phyloP scores from a whole-genome alignment of 2,113 vertebrate species.

The Phylloscopus trochilus region DNA sequence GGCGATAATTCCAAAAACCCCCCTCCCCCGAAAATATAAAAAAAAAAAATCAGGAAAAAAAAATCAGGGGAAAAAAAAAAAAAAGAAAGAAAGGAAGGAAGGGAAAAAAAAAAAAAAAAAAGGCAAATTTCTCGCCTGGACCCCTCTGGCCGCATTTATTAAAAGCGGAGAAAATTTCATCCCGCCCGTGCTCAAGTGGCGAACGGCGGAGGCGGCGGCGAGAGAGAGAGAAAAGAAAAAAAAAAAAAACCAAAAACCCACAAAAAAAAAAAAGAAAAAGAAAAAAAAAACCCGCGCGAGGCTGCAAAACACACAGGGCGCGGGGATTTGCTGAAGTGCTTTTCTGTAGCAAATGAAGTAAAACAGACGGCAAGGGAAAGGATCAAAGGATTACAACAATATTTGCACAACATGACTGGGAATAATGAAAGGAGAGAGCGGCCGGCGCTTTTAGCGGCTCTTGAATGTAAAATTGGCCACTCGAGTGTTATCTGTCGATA shows the following conservation, averaged over 20 bases:
- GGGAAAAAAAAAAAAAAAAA: too few species aligned
- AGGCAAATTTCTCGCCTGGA: background rate
- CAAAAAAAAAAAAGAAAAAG: too few species aligned
- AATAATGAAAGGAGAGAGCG: constrained; percentile 92
- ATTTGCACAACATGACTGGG: constrained; percentile 98
- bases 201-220: background rate
- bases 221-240: too few species aligned
- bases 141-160: constrained; percentile 49
- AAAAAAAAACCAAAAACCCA: too few species aligned
- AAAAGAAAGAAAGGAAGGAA: background rate
- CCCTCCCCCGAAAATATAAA: too few species aligned
- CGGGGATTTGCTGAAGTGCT: constrained; percentile 87
- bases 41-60: too few species aligned
- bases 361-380: constrained; percentile 84
- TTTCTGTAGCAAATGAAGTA: constrained; percentile 82
- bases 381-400: constrained; percentile 97
- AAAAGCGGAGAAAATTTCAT: constrained; percentile 8
- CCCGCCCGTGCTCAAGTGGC: constrained; percentile 64
- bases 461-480: constrained; percentile 86
- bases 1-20: background rate
- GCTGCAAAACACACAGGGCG: constrained; percentile 79
- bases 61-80: background rate
- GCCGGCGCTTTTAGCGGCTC: constrained; percentile 82
- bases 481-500: constrained; percentile 78
- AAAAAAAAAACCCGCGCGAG: constrained; percentile 73